phyloP scores from a whole-genome alignment of 1,140 invertebrate species.

The Eriosoma lanigerum region DNA sequence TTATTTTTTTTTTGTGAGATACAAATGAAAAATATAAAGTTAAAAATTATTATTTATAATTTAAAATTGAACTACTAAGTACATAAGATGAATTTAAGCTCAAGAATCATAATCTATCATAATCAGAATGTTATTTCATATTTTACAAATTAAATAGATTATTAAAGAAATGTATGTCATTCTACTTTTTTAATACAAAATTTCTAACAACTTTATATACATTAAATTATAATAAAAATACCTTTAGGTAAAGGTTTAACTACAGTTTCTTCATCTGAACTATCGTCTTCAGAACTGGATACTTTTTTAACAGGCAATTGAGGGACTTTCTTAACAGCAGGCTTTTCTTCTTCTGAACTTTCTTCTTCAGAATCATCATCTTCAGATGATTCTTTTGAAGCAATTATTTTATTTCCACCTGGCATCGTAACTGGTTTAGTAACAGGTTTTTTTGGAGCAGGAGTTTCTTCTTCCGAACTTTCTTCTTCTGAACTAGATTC shows the following conservation, averaged over 20 bases:
- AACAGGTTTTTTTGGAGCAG: neutral
- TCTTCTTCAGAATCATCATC: conserved; percentile 34
- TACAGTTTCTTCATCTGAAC: conserved; percentile 11
- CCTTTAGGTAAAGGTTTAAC: neutral
- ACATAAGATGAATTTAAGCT: too few species aligned
- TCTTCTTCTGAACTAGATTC: conserved; percentile 24
- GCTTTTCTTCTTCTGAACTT: neutral
- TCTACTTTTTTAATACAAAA: too few species aligned
- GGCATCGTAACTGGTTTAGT: conserved; percentile 41
- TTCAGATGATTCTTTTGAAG: conserved; percentile 20
- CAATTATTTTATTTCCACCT: neutral
- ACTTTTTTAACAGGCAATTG: neutral
- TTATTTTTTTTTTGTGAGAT: too few species aligned
- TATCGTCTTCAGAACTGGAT: conserved; percentile 28
- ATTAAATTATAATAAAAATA: too few species aligned
- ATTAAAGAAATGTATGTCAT: too few species aligned
- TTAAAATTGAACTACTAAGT: too few species aligned
- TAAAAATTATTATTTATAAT: too few species aligned
- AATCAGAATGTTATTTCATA: too few species aligned
- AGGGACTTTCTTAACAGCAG: neutral
- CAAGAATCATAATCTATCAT: too few species aligned
- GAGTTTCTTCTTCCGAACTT: conserved; percentile 38
- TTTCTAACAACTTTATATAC: too few species aligned
- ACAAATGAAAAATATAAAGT: too few species aligned
- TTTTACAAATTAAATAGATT: too few species aligned